Conservation (phyloP, 2,888 invertebrate genomes). For the Drosophila helvetica region DNA sequence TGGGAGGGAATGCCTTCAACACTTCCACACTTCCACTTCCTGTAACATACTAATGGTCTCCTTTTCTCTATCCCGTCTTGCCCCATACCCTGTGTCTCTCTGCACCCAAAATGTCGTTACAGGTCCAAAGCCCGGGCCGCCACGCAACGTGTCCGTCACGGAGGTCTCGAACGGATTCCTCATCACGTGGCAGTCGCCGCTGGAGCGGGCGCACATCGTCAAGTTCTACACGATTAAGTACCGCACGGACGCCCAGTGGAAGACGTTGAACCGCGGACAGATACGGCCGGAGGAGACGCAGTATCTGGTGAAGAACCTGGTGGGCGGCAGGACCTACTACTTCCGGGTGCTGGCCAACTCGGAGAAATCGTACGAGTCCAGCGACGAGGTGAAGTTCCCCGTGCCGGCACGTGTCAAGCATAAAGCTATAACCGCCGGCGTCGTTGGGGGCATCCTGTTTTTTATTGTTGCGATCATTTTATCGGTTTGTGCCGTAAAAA, state of each 20-base stretch:
- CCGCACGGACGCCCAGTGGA: constrained; percentile 95
- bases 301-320: constrained; percentile 96
- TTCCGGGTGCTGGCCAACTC: constrained; percentile 96
- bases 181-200: constrained; percentile 94
- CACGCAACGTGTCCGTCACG: constrained; percentile 94
- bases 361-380: constrained; percentile 92
- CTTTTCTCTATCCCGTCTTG: not conserved
- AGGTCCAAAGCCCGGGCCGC: constrained; percentile 97
- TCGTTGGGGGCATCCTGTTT: constrained; percentile 98
- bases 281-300: constrained; percentile 95
- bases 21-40: not conserved
- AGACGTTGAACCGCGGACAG: constrained; percentile 93
- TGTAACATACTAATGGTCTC: constrained; percentile 20
- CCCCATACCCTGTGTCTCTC: constrained; percentile 1
- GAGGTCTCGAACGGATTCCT: constrained; percentile 95
- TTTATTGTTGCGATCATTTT: constrained; percentile 98
- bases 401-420: constrained; percentile 96
- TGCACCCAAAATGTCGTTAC: not conserved
- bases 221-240: constrained; percentile 96
- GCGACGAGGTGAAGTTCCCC: constrained; percentile 94
- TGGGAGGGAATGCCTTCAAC: not conserved
- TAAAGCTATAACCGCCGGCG: constrained; percentile 97
- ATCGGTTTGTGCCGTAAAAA: constrained; percentile 98
- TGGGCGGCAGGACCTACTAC: constrained; percentile 95
- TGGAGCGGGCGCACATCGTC: constrained; percentile 91